Conservation (phyloP, 1,140 invertebrate genomes). For the Drosophila kikkawai region DNA sequence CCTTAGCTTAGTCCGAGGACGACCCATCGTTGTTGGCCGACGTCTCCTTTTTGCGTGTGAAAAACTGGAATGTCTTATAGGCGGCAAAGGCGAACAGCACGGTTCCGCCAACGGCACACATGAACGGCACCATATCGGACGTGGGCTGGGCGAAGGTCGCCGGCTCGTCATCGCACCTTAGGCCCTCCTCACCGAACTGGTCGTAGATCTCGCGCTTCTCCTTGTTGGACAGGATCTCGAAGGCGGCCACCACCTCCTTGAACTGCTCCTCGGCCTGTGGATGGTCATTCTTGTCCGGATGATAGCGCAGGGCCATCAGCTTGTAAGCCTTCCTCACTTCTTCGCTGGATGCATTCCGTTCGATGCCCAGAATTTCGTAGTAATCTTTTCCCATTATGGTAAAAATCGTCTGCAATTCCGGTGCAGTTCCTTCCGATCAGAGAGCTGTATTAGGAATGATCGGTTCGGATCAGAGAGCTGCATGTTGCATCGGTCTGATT, state of each 20-base stretch:
- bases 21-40: slow-evolving; percentile 34
- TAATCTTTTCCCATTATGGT: slow-evolving; percentile 61
- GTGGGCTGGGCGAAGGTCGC: slow-evolving; percentile 41
- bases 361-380: slow-evolving; percentile 57
- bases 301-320: slow-evolving; percentile 64
- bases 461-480: no score
- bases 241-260: slow-evolving; percentile 58
- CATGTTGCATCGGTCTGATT: no score
- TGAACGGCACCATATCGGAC: slow-evolving; percentile 64
- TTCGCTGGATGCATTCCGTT: slow-evolving; percentile 39
- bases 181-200: slow-evolving; percentile 54
- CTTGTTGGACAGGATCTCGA: slow-evolving; percentile 63
- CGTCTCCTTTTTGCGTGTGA: slow-evolving; percentile 55
- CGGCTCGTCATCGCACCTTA: slow-evolving; percentile 23
- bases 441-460: no score
- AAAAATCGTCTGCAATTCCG: background rate
- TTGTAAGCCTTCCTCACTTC: slow-evolving; percentile 62
- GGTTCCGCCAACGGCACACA: slow-evolving; percentile 64
- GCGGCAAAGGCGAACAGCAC: slow-evolving; percentile 67
- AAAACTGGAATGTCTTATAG: slow-evolving; percentile 66
- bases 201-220: slow-evolving; percentile 67
- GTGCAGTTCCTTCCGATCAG: no score
- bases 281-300: slow-evolving; percentile 70
- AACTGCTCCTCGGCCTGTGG: slow-evolving; percentile 61
- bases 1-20: slow-evolving; percentile 38